Conservation (phyloP, 2,797 vertebrate genomes). For the Hylomyscus alleni region DNA sequence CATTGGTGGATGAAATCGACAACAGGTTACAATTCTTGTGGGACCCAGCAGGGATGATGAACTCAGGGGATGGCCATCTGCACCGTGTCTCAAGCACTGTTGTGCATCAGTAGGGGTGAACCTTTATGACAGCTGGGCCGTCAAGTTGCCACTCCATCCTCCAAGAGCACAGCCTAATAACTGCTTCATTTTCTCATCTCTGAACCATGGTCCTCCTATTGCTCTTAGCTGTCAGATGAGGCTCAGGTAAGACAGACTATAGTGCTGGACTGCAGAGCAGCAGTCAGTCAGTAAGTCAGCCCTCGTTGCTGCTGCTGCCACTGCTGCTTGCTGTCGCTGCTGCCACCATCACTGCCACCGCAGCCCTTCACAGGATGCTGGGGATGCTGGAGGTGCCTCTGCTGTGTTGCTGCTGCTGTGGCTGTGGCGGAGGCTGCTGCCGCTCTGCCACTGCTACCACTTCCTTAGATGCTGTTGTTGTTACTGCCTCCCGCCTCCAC, state of each 20-base stretch:
- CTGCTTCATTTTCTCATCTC: neutral
- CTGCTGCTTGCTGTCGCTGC: neutral
- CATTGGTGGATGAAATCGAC: neutral
- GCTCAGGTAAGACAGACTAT: neutral
- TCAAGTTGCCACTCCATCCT: neutral
- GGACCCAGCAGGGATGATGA: neutral
- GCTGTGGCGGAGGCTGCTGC: no score
- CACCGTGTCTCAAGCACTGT: neutral
- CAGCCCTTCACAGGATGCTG: no score
- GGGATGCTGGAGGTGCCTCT: neutral
- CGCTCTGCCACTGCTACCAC: no score
- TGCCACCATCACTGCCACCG: no score
- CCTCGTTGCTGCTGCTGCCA: neutral
- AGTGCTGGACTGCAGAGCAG: neutral
- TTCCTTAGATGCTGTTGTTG: no score
- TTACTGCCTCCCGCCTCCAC: no score
- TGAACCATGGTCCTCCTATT: neutral
- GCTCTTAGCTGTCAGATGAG: neutral
- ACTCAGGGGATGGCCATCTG: neutral
- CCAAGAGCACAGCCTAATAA: neutral
- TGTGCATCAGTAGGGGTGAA: neutral
- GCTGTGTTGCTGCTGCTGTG: neutral
- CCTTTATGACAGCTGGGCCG: accelerated
- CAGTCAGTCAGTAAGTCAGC: neutral
- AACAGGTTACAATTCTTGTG: neutral